Evolutionary conservation across 1,140 invertebrate genomes (phyloP).

Genomic region (Dufourea novaeangliae): DNA sequence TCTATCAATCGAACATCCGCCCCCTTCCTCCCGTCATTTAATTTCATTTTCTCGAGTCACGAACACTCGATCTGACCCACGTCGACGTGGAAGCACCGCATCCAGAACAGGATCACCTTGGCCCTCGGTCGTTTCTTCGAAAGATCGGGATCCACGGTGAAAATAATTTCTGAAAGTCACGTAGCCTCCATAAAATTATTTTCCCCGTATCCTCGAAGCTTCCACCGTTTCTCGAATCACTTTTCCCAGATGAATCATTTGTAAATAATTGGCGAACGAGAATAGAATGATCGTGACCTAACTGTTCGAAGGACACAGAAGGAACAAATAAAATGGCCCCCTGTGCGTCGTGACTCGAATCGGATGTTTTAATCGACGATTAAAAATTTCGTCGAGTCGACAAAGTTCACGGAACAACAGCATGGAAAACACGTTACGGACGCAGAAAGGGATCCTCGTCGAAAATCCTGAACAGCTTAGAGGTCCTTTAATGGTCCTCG

Average conservation of each 20-base stretch:
- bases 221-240: not conserved
- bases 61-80: slow-evolving; percentile 19
- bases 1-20: slow-evolving; percentile 15
- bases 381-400: too few relatives aligned
- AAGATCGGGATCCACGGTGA: not conserved
- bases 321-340: too few relatives aligned
- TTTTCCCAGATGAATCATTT: not conserved
- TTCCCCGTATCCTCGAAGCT: not conserved
- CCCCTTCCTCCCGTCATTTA: slow-evolving; percentile 42
- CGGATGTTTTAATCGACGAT: too few relatives aligned
- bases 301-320: too few relatives aligned
- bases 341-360: too few relatives aligned
- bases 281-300: not conserved
- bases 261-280: not conserved
- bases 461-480: slow-evolving; percentile 4
- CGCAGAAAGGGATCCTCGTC: not conserved
- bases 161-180: slow-evolving; percentile 40
- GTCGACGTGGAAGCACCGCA: slow-evolving; percentile 2
- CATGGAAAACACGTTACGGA: not conserved
- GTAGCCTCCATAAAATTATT: slow-evolving; percentile 28
- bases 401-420: too few relatives aligned
- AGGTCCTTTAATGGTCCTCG: slow-evolving; percentile 3
- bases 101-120: not conserved
- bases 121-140: slow-evolving; percentile 7
- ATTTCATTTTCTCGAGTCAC: slow-evolving; percentile 54